Evolutionary conservation across 2,797 vertebrate genomes (phyloP).

Genomic region (Melopsittacus undulatus): DNA sequence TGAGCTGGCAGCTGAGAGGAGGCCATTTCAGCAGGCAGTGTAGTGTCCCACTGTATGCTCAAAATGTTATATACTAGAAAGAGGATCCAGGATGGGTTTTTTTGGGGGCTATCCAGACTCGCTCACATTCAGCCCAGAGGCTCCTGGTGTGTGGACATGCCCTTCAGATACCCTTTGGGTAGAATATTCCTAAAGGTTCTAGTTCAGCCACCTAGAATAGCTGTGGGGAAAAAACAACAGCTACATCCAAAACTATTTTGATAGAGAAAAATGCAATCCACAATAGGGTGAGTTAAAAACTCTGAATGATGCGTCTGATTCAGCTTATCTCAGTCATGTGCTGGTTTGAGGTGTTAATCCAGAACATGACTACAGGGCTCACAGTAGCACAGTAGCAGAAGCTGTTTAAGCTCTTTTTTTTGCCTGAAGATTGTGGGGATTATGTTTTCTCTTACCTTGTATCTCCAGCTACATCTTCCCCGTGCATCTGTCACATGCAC

Average conservation of each 20-base stretch:
- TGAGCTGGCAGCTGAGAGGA: background rate
- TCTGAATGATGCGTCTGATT: background rate
- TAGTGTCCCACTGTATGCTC: background rate
- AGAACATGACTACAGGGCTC: background rate
- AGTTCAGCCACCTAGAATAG: slow-evolving; percentile 9
- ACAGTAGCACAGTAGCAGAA: slow-evolving; percentile 1
- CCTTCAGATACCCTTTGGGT: background rate
- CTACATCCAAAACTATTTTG: background rate
- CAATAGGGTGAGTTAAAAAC: background rate
- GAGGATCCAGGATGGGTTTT: background rate
- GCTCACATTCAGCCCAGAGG: background rate
- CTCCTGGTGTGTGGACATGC: background rate
- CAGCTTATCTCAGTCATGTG: background rate
- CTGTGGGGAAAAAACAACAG: background rate
- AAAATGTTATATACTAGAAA: background rate
- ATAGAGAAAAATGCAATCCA: background rate
- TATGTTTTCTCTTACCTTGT: slow-evolving; percentile 78
- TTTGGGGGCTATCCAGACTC: background rate
- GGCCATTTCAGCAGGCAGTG: background rate
- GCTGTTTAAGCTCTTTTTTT: slow-evolving; percentile 24
- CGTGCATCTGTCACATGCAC: slow-evolving; percentile 78
- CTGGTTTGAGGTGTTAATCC: background rate
- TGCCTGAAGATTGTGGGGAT: background rate
- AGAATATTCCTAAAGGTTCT: background rate
- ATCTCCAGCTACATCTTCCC: slow-evolving; percentile 83